Evolutionary conservation across 2,797 vertebrate genomes (phyloP).

Genomic region (Hydrophis major): DNA sequence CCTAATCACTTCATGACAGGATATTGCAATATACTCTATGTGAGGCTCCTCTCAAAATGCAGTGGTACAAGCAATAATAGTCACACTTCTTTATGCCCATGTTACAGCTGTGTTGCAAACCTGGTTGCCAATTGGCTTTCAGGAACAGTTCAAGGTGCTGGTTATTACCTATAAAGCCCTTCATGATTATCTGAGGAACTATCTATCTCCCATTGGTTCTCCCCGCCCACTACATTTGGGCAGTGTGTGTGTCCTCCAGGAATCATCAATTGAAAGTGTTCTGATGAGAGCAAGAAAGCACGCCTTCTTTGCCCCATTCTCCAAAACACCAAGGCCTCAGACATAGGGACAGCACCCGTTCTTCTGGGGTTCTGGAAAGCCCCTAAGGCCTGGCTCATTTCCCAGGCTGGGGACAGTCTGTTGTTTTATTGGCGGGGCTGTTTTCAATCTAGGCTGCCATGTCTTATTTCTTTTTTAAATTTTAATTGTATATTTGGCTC

Average conservation of each 20-base stretch:
- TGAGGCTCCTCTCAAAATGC: background rate
- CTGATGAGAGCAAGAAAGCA: background rate
- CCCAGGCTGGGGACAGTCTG: background rate
- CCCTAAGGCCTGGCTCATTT: background rate
- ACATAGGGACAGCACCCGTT: background rate
- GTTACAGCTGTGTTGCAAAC: background rate
- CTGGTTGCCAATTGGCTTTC: background rate
- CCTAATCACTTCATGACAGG: background rate
- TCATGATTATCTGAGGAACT: background rate
- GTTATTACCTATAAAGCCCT: background rate
- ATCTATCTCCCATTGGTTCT: background rate
- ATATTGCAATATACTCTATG: background rate
- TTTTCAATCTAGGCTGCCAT: background rate
- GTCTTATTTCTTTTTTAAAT: background rate
- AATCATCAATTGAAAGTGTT: background rate
- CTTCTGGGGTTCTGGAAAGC: background rate
- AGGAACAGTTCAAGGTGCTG: background rate
- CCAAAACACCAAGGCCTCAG: background rate
- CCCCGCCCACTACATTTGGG: background rate
- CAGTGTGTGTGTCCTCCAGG: background rate
- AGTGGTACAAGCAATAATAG: background rate
- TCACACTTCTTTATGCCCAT: background rate
- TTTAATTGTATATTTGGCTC: background rate
- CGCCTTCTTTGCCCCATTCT: background rate
- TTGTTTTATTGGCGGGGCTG: background rate